Conservation (phyloP, 2,888 invertebrate species). For the Chrysina gloriosa region DNA sequence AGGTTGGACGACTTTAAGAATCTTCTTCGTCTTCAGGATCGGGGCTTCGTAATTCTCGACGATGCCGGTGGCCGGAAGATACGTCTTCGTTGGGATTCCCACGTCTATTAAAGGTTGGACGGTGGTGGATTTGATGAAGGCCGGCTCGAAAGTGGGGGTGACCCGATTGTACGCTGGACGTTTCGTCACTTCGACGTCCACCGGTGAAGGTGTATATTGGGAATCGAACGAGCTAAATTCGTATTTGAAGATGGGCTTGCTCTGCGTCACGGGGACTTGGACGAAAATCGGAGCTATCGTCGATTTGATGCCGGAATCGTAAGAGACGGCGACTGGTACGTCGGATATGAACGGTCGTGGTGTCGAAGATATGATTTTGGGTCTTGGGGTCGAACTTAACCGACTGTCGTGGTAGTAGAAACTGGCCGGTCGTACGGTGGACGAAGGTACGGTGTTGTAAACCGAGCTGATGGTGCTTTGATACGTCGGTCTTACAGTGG, state of each 20-base stretch:
- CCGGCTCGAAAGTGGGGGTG: constrained; percentile 12
- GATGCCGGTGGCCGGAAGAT: constrained; percentile 37
- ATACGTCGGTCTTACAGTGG: constrained; percentile 58
- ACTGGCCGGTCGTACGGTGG: constrained; percentile 49
- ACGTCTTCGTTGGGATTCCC: constrained; percentile 25
- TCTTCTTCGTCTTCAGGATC: constrained; percentile 15
- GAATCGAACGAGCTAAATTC: constrained; percentile 54
- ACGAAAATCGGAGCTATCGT: constrained; percentile 13
- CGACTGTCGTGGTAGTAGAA: constrained; percentile 54
- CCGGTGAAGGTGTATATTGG: constrained; percentile 44
- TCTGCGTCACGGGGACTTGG: constrained; percentile 34
- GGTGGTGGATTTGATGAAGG: constrained; percentile 20
- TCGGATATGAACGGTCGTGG: background rate
- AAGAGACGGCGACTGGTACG: constrained; percentile 1
- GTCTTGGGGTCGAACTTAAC: constrained; percentile 48
- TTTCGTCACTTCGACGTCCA: constrained; percentile 15
- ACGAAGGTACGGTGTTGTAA: constrained; percentile 48
- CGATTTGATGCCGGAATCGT: background rate
- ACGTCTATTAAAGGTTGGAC: constrained; percentile 17
- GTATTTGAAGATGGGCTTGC: constrained; percentile 52
- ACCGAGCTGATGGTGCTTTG: constrained; percentile 41
- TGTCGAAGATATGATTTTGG: constrained; percentile 3
- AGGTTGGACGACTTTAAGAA: constrained; percentile 59
- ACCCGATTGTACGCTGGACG: background rate
- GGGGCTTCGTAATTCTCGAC: constrained; percentile 40